Percentiles rank a stretch among this genome's conserved stretches.
Conservation (phyloP, 1,140 invertebrate genomes). For the Zaprionus inermis region DNA sequence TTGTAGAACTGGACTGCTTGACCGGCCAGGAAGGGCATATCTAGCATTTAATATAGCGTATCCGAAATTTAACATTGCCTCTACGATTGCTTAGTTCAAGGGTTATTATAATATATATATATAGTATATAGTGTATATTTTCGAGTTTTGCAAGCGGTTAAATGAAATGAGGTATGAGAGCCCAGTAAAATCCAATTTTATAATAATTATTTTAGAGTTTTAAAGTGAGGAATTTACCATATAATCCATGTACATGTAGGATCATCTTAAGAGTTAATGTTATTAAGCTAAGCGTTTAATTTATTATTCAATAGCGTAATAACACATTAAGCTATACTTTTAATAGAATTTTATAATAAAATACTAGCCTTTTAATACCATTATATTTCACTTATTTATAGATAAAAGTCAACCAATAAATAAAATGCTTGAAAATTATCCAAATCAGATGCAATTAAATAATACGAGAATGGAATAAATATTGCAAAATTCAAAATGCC, state of each 20-base stretch:
- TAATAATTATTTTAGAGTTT: slow-evolving; percentile 57
- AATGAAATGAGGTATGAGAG: slow-evolving; percentile 23
- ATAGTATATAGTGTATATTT: slow-evolving; percentile 25
- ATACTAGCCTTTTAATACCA: slow-evolving; percentile 52
- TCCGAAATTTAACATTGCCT: slow-evolving; percentile 66
- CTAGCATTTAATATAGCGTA: slow-evolving; percentile 61
- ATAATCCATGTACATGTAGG: slow-evolving; percentile 1
- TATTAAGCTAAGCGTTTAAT: slow-evolving; percentile 70
- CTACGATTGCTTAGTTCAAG: slow-evolving; percentile 52
- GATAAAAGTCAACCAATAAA: slow-evolving; percentile 50
- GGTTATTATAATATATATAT: slow-evolving; percentile 37
- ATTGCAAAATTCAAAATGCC: slow-evolving; percentile 57
- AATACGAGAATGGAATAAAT: slow-evolving; percentile 18
- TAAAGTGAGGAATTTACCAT: slow-evolving; percentile 35
- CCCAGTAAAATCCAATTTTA: slow-evolving; percentile 1
- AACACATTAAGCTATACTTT: slow-evolving; percentile 48
- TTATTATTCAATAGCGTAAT: slow-evolving; percentile 69
- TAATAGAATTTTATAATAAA: slow-evolving; percentile 52
- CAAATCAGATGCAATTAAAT: slow-evolving; percentile 27
- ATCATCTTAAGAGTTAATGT: slow-evolving; percentile 35
- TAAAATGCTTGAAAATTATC: slow-evolving; percentile 36
- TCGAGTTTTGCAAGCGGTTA: slow-evolving; percentile 37
- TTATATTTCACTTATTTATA: slow-evolving; percentile 71
- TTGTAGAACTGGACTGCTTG: slow-evolving; percentile 9
- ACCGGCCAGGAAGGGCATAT: slow-evolving; percentile 30